Conservation (phyloP, 1,140 invertebrate genomes). For the Procambarus virginalis region DNA sequence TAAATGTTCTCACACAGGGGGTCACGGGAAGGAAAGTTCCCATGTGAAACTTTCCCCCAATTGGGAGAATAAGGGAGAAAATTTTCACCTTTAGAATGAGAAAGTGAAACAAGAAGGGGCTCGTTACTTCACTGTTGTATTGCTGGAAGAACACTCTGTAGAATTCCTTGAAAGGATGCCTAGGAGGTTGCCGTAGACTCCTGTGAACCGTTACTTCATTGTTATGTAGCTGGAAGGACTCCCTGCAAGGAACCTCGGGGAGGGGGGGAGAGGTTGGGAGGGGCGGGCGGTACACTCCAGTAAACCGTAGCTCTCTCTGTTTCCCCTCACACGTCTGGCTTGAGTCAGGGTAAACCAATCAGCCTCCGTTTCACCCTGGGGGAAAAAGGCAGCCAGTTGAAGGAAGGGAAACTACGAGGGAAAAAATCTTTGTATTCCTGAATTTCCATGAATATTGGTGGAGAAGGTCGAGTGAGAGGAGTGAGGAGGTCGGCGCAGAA, state of each 20-base stretch:
- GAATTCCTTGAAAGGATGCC: no score
- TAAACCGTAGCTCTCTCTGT: constrained; percentile 36
- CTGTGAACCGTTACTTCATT: constrained; percentile 42
- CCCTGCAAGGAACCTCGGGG: not conserved
- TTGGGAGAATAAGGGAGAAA: not conserved
- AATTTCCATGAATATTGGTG: constrained; percentile 46
- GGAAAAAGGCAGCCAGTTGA: not conserved
- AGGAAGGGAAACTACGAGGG: not conserved
- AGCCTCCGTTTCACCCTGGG: constrained; percentile 45
- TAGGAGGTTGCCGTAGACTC: no score
- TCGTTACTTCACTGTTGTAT: constrained; percentile 60
- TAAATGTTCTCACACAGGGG: no score
- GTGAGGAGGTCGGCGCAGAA: not conserved
- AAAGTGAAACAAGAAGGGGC: constrained; percentile 31
- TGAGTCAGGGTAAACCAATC: constrained; percentile 43
- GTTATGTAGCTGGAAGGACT: constrained; percentile 16
- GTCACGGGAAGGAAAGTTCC: no score
- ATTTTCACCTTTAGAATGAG: not conserved
- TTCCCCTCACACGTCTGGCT: constrained; percentile 54
- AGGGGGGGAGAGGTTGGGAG: no score
- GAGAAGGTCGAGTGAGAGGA: constrained; percentile 5
- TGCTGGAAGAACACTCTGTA: not conserved
- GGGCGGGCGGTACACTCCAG: not conserved
- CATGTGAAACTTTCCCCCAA: no score
- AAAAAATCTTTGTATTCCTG: not conserved